Base-by-base conservation (phyloP, 2,888 invertebrate species). In the Dioctria rufipes region DNA sequence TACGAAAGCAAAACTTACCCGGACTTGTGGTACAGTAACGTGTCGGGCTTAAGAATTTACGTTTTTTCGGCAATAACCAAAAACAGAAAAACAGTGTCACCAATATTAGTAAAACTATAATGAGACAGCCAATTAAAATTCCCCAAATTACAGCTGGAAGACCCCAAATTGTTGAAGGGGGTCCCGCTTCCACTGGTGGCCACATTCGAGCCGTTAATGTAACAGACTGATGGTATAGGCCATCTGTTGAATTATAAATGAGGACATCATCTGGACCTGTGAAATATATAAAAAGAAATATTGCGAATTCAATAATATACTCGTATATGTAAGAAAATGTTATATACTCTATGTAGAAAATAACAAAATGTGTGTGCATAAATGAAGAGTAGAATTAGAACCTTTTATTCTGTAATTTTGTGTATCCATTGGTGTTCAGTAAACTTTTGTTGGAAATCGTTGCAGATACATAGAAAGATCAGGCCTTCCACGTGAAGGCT, bases 121-220 rank as follows among this genome's bases (percentile, higher is more conserved):
- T 80, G 39, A 83, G 46, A 78, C 82, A 81, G 65, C 82, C 83
- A 66, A 84, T 78, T 46, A 84, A 69, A 54, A 83, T 83, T 51
- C 81, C 84, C 84, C 84, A 84, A 81, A 83, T 66, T 71, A 84
- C 78, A 37, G 81, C 80, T 77, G 84, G 84, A 66, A 84, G 81
- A 80, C 84, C 84, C 82, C 82, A 84, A 81, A 81, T 81, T 58
- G 82, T 83, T 79, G 82, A 83, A 54, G 83, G 83, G 78, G 84
- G 81, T 79, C 83, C 84, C 80, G 82, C 83, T 83, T 83, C 83
- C 82, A 84, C 81, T 63, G 84, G 83, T 80, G 87, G 87, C 86
- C 86, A 87, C 87, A 88, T 87, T 84, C 86, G 86, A 71, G 87
- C 88, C 83, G 86, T 87, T 85, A 88, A 84, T 83, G 87, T 88